Evolutionary conservation across 1,140 invertebrate species (phyloP), one percentile per base, ranked within the genome.

Genomic region (Neodiprion lecontei): DNA sequence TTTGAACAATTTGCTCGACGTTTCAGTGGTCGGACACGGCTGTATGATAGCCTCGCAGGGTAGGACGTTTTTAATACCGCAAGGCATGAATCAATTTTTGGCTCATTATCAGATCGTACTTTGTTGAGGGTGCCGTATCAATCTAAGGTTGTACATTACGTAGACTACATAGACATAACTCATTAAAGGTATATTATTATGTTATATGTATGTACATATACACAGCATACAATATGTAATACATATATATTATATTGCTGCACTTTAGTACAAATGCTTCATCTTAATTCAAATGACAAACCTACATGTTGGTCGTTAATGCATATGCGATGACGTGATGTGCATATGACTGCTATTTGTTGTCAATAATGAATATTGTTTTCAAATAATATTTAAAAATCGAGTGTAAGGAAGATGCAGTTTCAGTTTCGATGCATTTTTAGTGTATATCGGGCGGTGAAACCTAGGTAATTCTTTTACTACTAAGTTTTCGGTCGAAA

Each of bases 201-300:
- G 53, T 61, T 61, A 85, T 79, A 73, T 82, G 83, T 84, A 23
- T 69, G 79, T 80, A 82, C 82, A 80, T 83, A 85, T 84, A 82
- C 85, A 61, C n/a, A 61, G 5, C 53, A 61, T 17, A 61, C 53
- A 61, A 61, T 9, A 61, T 12, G n/a, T 61, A 17, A 75, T 70
- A 73, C 9, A 76, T 80, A 80, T 82, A 85, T 80, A 72, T 82
- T 83, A 85, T 84, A 83, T 86, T 83, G 84, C 81, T 86, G 86
- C 86, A 87, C 86, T 87, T 87, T 87, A 87, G 86, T 87, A 87
- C 86, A 87, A 87, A 83, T 75, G 82, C 82, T 87, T 86, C 74
- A 83, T 83, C 81, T 83, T 85, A 79, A 77, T 85, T 85, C 75
- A 81, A 79, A 80, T 79, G 78, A 79, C 81, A 82, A 74, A 78